These are phyloP conservation scores for Catamblyrhynchus diadema DNA, from an alignment of 2,797 vertebrate genomes.

Conservation along the genomic window DNA sequence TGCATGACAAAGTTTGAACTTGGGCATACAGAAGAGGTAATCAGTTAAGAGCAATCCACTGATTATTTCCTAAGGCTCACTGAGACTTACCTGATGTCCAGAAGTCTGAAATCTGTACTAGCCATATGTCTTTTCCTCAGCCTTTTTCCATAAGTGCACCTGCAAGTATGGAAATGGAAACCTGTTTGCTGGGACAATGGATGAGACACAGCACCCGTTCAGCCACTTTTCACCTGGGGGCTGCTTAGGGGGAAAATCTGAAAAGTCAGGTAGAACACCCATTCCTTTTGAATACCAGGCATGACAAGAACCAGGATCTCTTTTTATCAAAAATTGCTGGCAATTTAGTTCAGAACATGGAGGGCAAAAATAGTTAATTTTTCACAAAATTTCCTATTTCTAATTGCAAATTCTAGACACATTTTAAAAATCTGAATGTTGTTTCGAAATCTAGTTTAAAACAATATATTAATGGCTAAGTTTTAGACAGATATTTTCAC, in stretches of 20 bases:
- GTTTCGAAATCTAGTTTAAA: not conserved
- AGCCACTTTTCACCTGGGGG: not conserved
- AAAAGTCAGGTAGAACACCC: not conserved
- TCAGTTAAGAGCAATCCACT: not conserved
- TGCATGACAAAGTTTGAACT: not conserved
- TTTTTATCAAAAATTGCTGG: not conserved
- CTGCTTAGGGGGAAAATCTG: not conserved
- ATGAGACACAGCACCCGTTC: not conserved
- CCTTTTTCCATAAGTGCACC: not conserved
- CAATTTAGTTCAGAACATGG: not conserved
- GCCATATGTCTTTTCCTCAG: not conserved
- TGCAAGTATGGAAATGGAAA: not conserved
- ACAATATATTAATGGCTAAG: not conserved
- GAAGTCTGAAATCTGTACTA: not conserved
- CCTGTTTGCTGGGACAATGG: not conserved
- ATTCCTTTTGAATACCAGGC: not conserved
- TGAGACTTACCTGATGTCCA: not conserved
- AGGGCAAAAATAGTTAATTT: not conserved
- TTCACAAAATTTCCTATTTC: not conserved
- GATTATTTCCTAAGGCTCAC: not conserved
- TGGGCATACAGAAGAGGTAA: not conserved
- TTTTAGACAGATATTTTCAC: not conserved
- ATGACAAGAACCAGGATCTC: not conserved
- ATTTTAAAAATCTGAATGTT: not conserved
- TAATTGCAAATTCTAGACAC: not conserved